Base-by-base conservation (phyloP, 2,113 vertebrate species). In the Ptychochromis oligacanthus region DNA sequence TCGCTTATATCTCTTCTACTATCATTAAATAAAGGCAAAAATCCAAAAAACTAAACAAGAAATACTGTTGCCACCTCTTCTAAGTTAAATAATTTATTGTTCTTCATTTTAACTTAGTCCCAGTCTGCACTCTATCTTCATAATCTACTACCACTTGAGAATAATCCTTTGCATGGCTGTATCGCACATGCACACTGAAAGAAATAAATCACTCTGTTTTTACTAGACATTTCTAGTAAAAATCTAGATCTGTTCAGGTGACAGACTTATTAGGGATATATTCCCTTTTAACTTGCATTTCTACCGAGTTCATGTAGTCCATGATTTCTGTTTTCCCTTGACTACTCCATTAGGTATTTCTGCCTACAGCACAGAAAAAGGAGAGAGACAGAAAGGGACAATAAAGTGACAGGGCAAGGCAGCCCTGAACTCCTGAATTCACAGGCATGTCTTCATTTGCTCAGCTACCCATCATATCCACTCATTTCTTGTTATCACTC, bases 31-130 rank as follows among this genome's bases (percentile, higher is more conserved):
- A 56, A 80, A 58, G 8, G 7, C 8, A 56, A 52, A 36, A 60
- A 81, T 54, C 2, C n/a, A 18, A 17, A 61, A 75, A 18, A 13
- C 7, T 54, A 38, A 46, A 77, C 61, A 82, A 77, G 8, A 77
- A 60, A 43, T 18, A 70, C 36, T 20, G 15, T 55, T 31, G 49
- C 40, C 49, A 34, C 4, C 2, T 77, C 72, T 60, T n/a, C 15
- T 34, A n/a, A 78, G 7, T 70, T 91, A 56, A 84, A 89, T 87
- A 28, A 89, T 87, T 88, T 58, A 89, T 84, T 24, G 24, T 31
- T 79, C 24, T 62, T 86, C 75, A 83, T 58, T 83, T 83, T 76
- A 70, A 83, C 52, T 60, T 78, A 1, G 17, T 77, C 52, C 57
- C 34, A 82, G 20, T 67, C 79, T 3, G 26, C 75, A 52, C 3